These are phyloP conservation scores for Drosophila dunni DNA, from an alignment of 1,140 invertebrate genomes.

Conservation along the genomic window DNA sequence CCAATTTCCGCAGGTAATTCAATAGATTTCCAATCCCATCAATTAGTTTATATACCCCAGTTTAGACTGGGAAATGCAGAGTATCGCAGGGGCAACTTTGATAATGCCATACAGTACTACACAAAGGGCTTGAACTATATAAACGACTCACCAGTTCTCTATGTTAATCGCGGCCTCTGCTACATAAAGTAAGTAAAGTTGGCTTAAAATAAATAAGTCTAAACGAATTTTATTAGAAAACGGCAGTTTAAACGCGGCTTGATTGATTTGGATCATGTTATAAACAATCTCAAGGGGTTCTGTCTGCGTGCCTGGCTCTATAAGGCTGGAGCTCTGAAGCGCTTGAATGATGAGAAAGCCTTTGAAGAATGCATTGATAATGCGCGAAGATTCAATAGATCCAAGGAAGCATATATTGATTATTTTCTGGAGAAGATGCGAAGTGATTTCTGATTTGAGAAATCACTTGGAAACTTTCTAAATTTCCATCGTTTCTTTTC, in stretches of 20 bases:
- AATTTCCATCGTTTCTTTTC: too few relatives aligned
- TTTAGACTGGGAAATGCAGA: constrained; percentile 57
- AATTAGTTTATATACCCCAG: background rate
- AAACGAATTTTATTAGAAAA: constrained; percentile 13
- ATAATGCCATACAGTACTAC: constrained; percentile 48
- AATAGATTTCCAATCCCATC: background rate
- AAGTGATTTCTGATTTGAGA: constrained; percentile 38
- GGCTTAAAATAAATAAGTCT: too few relatives aligned
- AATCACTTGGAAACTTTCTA: background rate
- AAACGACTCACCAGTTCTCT: constrained; percentile 55
- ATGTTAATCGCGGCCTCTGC: constrained; percentile 53
- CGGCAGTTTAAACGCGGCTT: constrained; percentile 28
- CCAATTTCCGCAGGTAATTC: constrained; percentile 56
- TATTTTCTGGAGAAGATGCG: constrained; percentile 46
- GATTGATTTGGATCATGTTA: constrained; percentile 51
- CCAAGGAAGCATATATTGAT: constrained; percentile 29
- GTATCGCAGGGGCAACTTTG: constrained; percentile 44
- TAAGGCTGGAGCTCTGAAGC: constrained; percentile 45
- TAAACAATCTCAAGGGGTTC: constrained; percentile 11
- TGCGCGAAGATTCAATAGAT: constrained; percentile 38
- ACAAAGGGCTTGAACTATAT: constrained; percentile 47
- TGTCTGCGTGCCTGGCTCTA: constrained; percentile 56
- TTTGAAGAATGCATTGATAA: constrained; percentile 30
- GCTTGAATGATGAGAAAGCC: constrained; percentile 46
- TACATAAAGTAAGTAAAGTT: constrained; percentile 48